Evolutionary conservation across 2,797 vertebrate species (phyloP), one percentile per base, ranked within the genome.

Genomic region (Argyrosomus regius): DNA sequence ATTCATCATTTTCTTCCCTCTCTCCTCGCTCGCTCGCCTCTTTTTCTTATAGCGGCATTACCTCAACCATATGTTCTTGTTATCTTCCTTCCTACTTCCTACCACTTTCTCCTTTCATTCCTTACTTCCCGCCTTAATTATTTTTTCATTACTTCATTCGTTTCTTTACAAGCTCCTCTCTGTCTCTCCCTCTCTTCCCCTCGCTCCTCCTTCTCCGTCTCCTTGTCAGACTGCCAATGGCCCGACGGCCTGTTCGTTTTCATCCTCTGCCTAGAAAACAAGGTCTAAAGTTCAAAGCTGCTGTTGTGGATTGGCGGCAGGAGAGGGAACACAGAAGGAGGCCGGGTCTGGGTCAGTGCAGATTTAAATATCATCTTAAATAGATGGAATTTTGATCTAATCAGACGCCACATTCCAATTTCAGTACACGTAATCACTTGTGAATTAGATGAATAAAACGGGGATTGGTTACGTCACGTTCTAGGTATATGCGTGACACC

Each of bases 271-370:
- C 87, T 89, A 83, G 78, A 93, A 94, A 95, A 93, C 91, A 90
- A 91, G 91, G 94, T 94, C 92, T 89, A 93, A 94, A 94, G 94
- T 94, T 95, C 91, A 94, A 87, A 92, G 85, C 91, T 75, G 89
- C 86, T 87, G 83, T 84, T 90, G 80, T 88, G 87, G 87, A 92
- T 93, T 88, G 85, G 81, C 67, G 41, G 78, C 68, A 77, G 76
- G 53, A 77, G 80, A 72, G 80, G 63, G 69, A 84, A 54, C 71
- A 59, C 68, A 58, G 76, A 76, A 64, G 57, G 66, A 88, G 77
- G 83, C 81, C 84, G 50, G 74, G 69, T 75, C 43, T 24, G 65
- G 78, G 75, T 87, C 72, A 65, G 66, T 78, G 80, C 72, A 80
- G 13, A 87, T 88, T 89, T 80, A 35, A 88, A 87, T 83, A 74